Base-by-base conservation (phyloP, 2,888 invertebrate genomes). In the Germaria angustata region DNA sequence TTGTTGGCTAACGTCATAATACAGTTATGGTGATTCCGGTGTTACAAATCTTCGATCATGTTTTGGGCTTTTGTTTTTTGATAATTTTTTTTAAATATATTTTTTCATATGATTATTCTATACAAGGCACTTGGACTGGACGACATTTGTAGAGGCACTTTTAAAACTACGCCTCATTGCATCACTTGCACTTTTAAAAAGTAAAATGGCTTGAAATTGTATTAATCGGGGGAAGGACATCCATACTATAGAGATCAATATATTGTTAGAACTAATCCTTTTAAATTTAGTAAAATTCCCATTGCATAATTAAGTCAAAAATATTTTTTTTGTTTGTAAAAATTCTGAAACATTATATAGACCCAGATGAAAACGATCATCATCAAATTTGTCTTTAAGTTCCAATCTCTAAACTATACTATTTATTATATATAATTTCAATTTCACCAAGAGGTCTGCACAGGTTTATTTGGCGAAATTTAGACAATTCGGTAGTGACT, bases 21-120 rank as follows among this genome's bases (percentile, higher is more conserved):
- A 79, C 82, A 71, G 51, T 79, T 82, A 82, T 82, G 82, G 82
- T 75, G 75, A 82, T 82, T 82, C 82, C 82, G 82, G 82, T 82
- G 75, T 82, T 82, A 82, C 79, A 82, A 82, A 82, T 82, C 75
- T 79, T 79, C 71, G 71, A 82, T 55, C 75, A 66, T 79, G 65
- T 75, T 51, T 44, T 36, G 53, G 36, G 41, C 11, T 28, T 28
- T 41, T 44, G 34, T 32, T 49, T 34, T 44, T 6, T 32, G 20
- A n/a, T 41, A 20, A 46, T 39, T 75, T 55, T 44, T 28, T n/a
- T 46, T 46, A 5, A 11, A 28, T 41, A 5, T 22, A n/a, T 44
- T 49, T 32, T 57, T 66, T 36, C 15, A 28, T 75, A 17, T 65
- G 75, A 71, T 79, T 79, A 34, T 69, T 66, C 82, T 79, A 55